Conservation (phyloP, 2,113 vertebrate genomes). For the Chloropsis cyanopogon region DNA sequence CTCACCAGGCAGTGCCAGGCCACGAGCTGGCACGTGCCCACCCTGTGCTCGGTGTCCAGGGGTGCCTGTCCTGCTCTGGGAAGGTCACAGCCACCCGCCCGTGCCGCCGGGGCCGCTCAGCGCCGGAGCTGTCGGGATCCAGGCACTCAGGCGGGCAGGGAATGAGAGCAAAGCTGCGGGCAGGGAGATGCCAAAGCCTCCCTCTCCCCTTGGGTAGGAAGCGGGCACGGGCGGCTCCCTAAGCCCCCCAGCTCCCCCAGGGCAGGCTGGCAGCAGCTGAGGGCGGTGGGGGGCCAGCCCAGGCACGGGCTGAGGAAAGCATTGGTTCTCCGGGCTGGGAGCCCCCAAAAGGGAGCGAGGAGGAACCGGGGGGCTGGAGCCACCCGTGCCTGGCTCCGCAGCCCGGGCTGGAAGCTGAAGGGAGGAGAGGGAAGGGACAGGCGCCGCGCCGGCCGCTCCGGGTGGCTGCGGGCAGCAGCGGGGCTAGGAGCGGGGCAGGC, state of each 20-base stretch:
- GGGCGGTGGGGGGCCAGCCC: background rate
- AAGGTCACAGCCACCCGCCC: background rate
- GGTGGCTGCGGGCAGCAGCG: background rate
- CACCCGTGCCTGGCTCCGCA: background rate
- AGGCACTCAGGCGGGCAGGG: background rate
- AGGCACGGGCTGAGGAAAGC: background rate
- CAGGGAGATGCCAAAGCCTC: background rate
- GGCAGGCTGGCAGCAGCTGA: background rate
- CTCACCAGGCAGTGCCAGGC: background rate
- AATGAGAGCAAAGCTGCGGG: background rate
- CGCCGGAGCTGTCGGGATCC: background rate
- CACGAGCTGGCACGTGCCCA: background rate
- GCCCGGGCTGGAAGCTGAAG: background rate
- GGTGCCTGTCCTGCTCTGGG: background rate
- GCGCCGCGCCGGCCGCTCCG: conserved; percentile 18
- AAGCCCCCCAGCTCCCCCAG: background rate
- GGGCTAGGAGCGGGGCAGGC: conserved; percentile 87
- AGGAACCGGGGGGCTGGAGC: background rate
- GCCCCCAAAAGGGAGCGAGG: background rate
- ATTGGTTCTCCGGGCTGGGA: background rate
- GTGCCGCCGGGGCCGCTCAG: background rate
- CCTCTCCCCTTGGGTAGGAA: background rate
- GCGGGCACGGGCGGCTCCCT: background rate
- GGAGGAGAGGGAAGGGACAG: background rate
- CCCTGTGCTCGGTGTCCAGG: background rate